A percentile compares a stretch with the other conserved stretches of the same genome.
Conservation (phyloP, 2,113 vertebrate genomes). For the Trichechus manatus region DNA sequence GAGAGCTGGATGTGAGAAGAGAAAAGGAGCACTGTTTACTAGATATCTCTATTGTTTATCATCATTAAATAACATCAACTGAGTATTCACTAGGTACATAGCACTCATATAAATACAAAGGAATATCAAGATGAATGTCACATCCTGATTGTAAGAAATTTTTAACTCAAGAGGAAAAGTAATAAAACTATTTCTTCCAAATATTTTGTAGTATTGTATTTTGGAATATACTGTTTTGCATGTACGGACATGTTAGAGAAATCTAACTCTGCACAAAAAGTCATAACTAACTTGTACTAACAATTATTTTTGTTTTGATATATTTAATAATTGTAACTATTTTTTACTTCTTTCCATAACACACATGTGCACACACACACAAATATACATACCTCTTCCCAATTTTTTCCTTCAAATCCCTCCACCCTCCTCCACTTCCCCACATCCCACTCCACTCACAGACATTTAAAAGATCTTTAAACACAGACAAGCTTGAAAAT, state of each 20-base stretch:
- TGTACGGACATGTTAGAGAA: background rate
- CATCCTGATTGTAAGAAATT: conserved; percentile 29
- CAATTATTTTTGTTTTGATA: background rate
- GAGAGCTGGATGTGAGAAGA: background rate
- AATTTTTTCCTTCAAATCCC: background rate
- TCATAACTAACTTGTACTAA: conserved; percentile 9
- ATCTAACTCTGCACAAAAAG: background rate
- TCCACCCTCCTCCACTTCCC: background rate
- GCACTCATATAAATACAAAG: background rate
- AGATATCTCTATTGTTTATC: background rate
- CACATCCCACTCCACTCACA: background rate
- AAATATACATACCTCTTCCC: background rate
- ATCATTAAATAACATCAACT: conserved; percentile 28
- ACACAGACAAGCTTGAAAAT: background rate
- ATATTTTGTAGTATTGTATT: background rate
- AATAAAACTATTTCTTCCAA: background rate
- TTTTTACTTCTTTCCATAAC: conserved; percentile 20
- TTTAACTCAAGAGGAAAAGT: background rate
- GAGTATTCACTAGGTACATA: background rate
- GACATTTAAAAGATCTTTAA: background rate
- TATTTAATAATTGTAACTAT: background rate
- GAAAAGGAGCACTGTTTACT: background rate
- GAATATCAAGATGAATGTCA: background rate
- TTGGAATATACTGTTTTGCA: background rate
- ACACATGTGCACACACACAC: background rate